These are phyloP conservation scores for Mastomys natalensis DNA, from an alignment of 2,113 vertebrate species.

Conservation along the genomic window DNA sequence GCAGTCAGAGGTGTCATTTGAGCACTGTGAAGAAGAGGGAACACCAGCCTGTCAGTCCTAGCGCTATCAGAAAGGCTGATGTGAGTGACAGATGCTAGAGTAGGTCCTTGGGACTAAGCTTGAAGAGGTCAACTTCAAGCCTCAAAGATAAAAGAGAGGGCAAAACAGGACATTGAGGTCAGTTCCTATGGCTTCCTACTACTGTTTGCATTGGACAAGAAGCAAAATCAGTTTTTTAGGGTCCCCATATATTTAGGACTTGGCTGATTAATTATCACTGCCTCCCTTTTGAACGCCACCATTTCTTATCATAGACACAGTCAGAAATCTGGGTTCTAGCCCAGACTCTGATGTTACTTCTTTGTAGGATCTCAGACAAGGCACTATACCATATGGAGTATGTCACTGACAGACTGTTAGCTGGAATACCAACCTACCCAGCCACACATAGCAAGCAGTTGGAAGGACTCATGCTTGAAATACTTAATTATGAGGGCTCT, in stretches of 20 bases:
- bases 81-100: background rate
- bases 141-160: background rate
- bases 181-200: background rate
- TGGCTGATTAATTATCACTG: background rate
- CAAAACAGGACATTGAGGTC: background rate
- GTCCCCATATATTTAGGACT: background rate
- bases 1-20: constrained; percentile 84
- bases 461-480: constrained; percentile 19
- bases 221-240: background rate
- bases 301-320: background rate
- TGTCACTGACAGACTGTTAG: background rate
- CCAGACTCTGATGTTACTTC: background rate
- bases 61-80: accelerated
- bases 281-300: background rate
- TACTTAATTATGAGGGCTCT: background rate
- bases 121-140: background rate
- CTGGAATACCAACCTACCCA: background rate
- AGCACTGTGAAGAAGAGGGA: constrained; percentile 84
- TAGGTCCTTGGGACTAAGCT: background rate
- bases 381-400: background rate
- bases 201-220: background rate
- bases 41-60: background rate
- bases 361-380: background rate
- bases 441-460: background rate
- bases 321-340: background rate